These are phyloP conservation scores for Thrips palmi DNA, from an alignment of 1,140 invertebrate genomes.

Conservation along the genomic window DNA sequence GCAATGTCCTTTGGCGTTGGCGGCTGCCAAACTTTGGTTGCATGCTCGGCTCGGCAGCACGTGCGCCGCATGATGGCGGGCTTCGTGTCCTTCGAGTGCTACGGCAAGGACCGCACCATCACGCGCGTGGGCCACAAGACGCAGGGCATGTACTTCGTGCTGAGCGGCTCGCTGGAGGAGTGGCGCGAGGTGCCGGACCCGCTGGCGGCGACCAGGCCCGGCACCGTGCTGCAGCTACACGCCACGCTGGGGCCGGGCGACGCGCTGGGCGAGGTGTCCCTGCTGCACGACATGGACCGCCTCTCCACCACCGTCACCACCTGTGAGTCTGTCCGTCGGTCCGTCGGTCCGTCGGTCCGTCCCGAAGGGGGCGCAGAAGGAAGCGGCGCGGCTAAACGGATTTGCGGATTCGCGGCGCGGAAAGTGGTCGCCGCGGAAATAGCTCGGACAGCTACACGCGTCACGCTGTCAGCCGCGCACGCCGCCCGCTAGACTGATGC, in stretches of 20 bases:
- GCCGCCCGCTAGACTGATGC: too few species aligned
- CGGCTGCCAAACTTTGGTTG: too few species aligned
- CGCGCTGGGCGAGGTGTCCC: slow-evolving; percentile 40
- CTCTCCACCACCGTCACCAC: slow-evolving; percentile 31
- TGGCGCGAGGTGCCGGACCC: slow-evolving; percentile 14
- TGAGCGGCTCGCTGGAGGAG: slow-evolving; percentile 31
- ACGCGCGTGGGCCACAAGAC: slow-evolving; percentile 35
- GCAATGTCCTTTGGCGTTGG: too few species aligned
- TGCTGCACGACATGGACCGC: slow-evolving; percentile 34
- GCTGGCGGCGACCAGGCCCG: neutral
- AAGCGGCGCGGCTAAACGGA: too few species aligned
- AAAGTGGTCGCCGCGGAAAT: too few species aligned
- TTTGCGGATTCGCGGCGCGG: too few species aligned
- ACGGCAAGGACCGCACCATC: slow-evolving; percentile 28
- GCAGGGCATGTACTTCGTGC: slow-evolving; percentile 34
- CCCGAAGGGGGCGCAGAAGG: too few species aligned
- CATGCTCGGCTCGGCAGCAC: slow-evolving; percentile 23
- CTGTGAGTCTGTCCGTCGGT: slow-evolving; percentile 23
- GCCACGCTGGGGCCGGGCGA: slow-evolving; percentile 25
- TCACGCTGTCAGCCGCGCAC: too few species aligned
- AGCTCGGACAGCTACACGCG: too few species aligned
- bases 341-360: too few species aligned
- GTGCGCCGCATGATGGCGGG: slow-evolving; percentile 30
- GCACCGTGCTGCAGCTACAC: neutral
- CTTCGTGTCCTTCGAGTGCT: slow-evolving; percentile 33